Evolutionary conservation across 2,797 vertebrate genomes (phyloP).

Genomic region (Garrulus glandarius): DNA sequence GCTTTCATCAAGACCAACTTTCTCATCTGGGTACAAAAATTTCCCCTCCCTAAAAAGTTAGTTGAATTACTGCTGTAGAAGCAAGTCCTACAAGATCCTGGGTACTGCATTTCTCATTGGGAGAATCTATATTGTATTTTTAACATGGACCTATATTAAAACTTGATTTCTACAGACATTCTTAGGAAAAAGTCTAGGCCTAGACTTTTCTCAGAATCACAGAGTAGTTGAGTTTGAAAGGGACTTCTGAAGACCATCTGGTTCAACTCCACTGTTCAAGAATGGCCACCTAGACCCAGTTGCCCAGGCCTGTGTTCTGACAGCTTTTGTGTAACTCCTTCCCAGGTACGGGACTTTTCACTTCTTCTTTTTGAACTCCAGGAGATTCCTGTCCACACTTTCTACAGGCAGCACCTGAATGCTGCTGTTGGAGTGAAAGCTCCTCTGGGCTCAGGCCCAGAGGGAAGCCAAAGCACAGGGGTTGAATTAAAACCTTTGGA

Average conservation of each 20-base stretch:
- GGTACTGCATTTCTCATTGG: neutral
- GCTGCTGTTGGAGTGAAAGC: neutral
- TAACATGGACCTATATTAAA: neutral
- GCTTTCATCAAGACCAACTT: neutral
- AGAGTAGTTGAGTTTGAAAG: neutral
- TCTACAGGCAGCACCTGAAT: neutral
- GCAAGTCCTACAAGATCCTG: neutral
- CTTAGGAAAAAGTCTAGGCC: neutral
- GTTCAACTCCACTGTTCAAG: neutral
- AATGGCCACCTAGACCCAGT: neutral
- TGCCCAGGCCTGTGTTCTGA: neutral
- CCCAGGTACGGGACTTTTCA: neutral
- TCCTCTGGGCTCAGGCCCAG: no score
- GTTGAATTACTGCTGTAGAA: neutral
- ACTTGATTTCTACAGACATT: neutral
- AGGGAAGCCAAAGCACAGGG: no score
- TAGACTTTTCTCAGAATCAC: neutral
- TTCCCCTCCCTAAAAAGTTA: neutral
- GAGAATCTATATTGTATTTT: neutral
- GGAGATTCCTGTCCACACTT: neutral
- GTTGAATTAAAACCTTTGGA: no score
- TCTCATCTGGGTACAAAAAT: neutral
- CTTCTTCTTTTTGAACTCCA: neutral
- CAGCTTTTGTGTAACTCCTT: neutral
- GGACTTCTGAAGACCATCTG: neutral